Conservation (phyloP, 1,140 invertebrate species). For the Drosophila orosa region DNA sequence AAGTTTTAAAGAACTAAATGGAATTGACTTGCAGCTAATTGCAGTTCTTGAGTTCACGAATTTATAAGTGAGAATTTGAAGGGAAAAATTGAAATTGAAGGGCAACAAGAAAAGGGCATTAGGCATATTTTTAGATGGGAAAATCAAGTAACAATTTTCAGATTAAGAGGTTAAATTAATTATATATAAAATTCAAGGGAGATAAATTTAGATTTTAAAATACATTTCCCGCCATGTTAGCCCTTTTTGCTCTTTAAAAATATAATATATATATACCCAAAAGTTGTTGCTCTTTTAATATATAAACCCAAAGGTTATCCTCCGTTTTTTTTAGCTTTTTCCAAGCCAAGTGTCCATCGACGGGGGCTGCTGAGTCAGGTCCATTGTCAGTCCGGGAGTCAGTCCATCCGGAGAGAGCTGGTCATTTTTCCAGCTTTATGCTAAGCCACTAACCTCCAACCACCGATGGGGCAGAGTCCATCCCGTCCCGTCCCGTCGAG, state of each 20-base stretch:
- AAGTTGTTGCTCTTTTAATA: too few species aligned
- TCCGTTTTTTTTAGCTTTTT: constrained; percentile 24
- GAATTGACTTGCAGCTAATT: constrained; percentile 26
- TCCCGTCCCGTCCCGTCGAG: neutral
- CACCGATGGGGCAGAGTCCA: constrained; percentile 2
- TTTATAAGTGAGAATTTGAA: neutral
- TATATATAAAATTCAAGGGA: neutral
- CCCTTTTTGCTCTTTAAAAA: too few species aligned
- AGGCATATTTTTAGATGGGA: too few species aligned
- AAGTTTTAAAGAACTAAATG: constrained; percentile 14
- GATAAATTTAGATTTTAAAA: too few species aligned
- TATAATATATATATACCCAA: too few species aligned
- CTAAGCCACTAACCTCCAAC: constrained; percentile 48
- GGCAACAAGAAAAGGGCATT: neutral
- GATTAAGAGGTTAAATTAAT: neutral
- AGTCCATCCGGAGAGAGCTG: constrained; percentile 27
- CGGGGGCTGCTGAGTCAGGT: constrained; percentile 43
- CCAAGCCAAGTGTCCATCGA: constrained; percentile 10
- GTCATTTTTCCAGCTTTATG: constrained; percentile 63
- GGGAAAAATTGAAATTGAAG: neutral
- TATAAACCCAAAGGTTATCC: neutral
- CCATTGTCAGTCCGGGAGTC: constrained; percentile 22
- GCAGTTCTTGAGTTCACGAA: constrained; percentile 2
- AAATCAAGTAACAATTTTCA: neutral
- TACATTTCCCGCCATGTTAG: neutral